Conservation (phyloP, 1,140 invertebrate genomes). For the Anagrus nilaparvatae region DNA sequence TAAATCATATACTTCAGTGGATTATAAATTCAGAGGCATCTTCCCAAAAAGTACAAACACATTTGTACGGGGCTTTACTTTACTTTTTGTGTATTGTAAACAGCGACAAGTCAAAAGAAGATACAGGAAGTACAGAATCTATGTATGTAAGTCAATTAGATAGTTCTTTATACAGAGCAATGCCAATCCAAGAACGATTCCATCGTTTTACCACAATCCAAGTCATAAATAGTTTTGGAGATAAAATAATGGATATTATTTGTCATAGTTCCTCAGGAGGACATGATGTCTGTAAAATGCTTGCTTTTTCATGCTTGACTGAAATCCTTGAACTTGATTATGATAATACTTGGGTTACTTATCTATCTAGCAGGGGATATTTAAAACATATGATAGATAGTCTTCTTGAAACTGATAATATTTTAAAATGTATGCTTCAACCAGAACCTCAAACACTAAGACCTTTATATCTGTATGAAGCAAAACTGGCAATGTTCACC, state of each 20-base stretch:
- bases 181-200: conserved; percentile 38
- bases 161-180: conserved; percentile 38
- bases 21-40: conserved; percentile 58
- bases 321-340: conserved; percentile 67
- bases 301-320: conserved; percentile 72
- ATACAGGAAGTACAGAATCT: conserved; percentile 21
- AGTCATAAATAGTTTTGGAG: conserved; percentile 61
- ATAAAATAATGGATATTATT: conserved; percentile 71
- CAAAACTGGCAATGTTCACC: conserved; percentile 73
- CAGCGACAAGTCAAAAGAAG: conserved; percentile 31
- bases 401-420: conserved; percentile 61
- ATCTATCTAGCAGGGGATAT: conserved; percentile 69
- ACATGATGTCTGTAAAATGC: conserved; percentile 81
- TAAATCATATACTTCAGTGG: conserved; percentile 60
- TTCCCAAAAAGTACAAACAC: conserved; percentile 72
- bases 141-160: conserved; percentile 52
- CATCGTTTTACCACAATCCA: conserved; percentile 36
- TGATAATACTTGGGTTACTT: conserved; percentile 61
- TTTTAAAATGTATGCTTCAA: conserved; percentile 58
- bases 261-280: conserved; percentile 79
- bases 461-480: conserved; percentile 77
- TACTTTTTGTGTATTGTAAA: conserved; percentile 71
- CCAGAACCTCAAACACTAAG: conserved; percentile 59
- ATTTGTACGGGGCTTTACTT: conserved; percentile 67
- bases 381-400: conserved; percentile 75